A percentile compares a stretch with the other conserved stretches of the same genome.
These are phyloP conservation scores for Hedya salicella DNA, from an alignment of 2,888 invertebrate species.

Conservation along the genomic window DNA sequence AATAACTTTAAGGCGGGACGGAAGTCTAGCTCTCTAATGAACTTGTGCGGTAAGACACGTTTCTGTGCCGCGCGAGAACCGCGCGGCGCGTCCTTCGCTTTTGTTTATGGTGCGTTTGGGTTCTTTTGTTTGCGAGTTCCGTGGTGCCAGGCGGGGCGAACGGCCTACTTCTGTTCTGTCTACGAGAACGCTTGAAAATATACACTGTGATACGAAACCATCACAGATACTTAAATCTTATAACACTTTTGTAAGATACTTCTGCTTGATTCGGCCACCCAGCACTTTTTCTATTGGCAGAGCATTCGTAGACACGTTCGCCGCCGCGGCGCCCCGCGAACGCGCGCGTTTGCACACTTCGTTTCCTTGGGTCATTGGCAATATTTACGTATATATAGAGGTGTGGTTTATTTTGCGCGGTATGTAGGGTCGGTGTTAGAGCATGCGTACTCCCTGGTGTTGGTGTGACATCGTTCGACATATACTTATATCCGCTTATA, in stretches of 20 bases:
- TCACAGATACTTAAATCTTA: constrained; percentile 10
- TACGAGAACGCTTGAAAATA: not conserved
- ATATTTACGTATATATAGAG: constrained; percentile 59
- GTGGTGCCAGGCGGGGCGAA: constrained; percentile 27
- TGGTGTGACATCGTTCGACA: constrained; percentile 79
- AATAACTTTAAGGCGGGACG: constrained; percentile 93
- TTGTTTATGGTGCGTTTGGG: constrained; percentile 78
- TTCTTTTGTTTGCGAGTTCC: constrained; percentile 66
- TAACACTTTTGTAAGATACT: constrained; percentile 15
- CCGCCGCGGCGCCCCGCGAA: constrained; percentile 2
- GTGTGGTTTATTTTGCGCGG: constrained; percentile 62
- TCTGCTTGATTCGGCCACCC: constrained; percentile 7
- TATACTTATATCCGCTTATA: constrained; percentile 35
- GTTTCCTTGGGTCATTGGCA: constrained; percentile 46
- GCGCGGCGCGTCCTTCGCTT: constrained; percentile 49
- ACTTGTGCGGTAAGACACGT: constrained; percentile 95
- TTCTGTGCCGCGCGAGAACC: constrained; percentile 58
- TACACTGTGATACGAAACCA: not conserved
- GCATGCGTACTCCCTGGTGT: constrained; percentile 73
- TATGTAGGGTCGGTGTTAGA: constrained; percentile 51
- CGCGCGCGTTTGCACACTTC: constrained; percentile 38
- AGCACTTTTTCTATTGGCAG: constrained; percentile 25
- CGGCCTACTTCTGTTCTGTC: constrained; percentile 17
- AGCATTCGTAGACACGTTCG: constrained; percentile 11
- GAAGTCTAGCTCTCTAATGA: constrained; percentile 98